phyloP scores from a whole-genome alignment of 2,888 invertebrate genomes.

The Piscicola geometra region DNA sequence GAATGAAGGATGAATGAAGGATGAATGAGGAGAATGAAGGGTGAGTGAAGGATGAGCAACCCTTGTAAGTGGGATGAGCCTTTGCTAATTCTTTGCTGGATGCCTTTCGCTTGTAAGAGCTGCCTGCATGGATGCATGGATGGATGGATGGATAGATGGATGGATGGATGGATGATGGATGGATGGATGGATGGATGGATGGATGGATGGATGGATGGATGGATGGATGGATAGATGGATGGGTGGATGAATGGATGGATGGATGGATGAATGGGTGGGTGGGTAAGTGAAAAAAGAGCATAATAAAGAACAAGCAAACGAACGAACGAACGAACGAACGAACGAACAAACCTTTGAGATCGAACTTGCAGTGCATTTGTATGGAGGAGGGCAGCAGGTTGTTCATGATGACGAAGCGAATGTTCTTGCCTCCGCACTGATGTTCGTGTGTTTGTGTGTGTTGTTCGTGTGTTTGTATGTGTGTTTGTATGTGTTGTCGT shows the following conservation, averaged over 20 bases:
- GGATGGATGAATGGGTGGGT: not conserved
- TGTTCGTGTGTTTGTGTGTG: conserved; percentile 1
- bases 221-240: too few relatives aligned
- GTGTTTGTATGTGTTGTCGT: not conserved
- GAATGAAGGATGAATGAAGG: too few relatives aligned
- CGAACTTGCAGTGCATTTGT: conserved; percentile 93
- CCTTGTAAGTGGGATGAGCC: conserved; percentile 85
- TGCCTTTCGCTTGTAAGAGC: conserved; percentile 93
- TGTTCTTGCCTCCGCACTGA: conserved; percentile 97
- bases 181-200: too few relatives aligned
- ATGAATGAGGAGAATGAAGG: too few relatives aligned
- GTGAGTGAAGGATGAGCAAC: too few relatives aligned
- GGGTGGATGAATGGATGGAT: not conserved
- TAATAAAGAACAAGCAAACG: too few relatives aligned
- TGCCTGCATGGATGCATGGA: conserved; percentile 61
- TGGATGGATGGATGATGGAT: not conserved
- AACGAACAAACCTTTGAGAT: conserved; percentile 68
- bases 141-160: not conserved
- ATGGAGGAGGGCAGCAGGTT: conserved; percentile 92
- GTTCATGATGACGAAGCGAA: conserved; percentile 96
- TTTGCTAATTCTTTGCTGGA: conserved; percentile 86
- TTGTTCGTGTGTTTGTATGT: conserved; percentile 4
- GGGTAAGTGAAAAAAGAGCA: not conserved
- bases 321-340: too few relatives aligned
- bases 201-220: too few relatives aligned